A percentile compares a stretch with the other conserved stretches of the same genome.
These are phyloP conservation scores for Catalaphyllia jardinei DNA, from an alignment of 64 coral and sea anemone species.

Conservation along the genomic window DNA sequence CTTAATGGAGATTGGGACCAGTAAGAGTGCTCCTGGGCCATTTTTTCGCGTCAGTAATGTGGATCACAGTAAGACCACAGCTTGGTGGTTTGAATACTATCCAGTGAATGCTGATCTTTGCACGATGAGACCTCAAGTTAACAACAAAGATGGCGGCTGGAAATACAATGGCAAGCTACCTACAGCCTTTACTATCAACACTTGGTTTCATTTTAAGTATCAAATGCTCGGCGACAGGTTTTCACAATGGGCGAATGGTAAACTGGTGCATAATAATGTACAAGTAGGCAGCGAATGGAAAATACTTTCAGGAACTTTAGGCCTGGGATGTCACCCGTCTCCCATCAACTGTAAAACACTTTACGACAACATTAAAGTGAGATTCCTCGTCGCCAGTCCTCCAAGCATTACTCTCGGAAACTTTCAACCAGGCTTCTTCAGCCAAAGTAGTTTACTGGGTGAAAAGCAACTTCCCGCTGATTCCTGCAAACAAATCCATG, in stretches of 20 bases:
- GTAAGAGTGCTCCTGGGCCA: slow-evolving; percentile 44
- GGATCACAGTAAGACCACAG: slow-evolving; percentile 35
- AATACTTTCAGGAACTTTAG: slow-evolving; percentile 62
- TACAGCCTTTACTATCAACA: slow-evolving; percentile 33
- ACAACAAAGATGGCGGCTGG: slow-evolving; percentile 52
- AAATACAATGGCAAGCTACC: slow-evolving; percentile 65
- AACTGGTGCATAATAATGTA: slow-evolving; percentile 64
- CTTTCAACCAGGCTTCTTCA: not conserved
- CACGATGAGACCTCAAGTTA: slow-evolving; percentile 56
- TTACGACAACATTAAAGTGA: slow-evolving; percentile 80
- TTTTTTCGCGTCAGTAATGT: slow-evolving; percentile 50
- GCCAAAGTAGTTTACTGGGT: slow-evolving; percentile 28
- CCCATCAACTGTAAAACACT: slow-evolving; percentile 52
- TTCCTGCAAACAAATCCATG: slow-evolving; percentile 85
- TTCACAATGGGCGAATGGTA: slow-evolving; percentile 70
- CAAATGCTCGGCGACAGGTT: slow-evolving; percentile 40
- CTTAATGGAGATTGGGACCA: slow-evolving; percentile 25
- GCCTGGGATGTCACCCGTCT: slow-evolving; percentile 58
- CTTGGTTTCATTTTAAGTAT: slow-evolving; percentile 79
- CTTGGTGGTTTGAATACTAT: slow-evolving; percentile 80
- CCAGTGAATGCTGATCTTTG: slow-evolving; percentile 4
- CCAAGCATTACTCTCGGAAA: slow-evolving; percentile 41
- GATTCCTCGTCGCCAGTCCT: slow-evolving; percentile 1
- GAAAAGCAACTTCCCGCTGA: slow-evolving; percentile 63
- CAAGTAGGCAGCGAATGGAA: slow-evolving; percentile 53